Base-by-base conservation (phyloP, 2,797 vertebrate species). In the Coranthus polyacanthus region DNA sequence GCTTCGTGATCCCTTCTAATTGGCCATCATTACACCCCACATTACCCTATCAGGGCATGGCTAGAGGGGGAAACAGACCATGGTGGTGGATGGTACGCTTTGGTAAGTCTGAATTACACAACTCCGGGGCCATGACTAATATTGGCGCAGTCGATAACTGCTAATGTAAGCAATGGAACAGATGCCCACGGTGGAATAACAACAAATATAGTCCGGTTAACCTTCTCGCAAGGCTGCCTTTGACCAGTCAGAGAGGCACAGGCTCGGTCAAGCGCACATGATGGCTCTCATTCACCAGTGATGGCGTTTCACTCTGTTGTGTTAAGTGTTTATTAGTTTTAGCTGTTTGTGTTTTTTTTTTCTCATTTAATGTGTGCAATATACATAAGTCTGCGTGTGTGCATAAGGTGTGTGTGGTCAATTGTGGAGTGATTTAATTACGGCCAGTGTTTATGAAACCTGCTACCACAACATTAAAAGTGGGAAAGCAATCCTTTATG, bases 1-100 rank as follows among this genome's bases (percentile, higher is more conserved):
- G 91, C 87, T 92, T 86, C 75, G 86, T 92, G 92, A 93, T 92
- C 90, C 91, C 83, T 80, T 86, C 84, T 93, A 94, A 94, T 93
- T 91, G 86, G 88, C 86, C 74, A 34, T 90, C 88, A 94, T 93
- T 94, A 93, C 91, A 92, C 84, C 85, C 89, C 64, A 84, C 91
- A 94, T 93, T 92, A 93, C 83, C 88, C 89, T 88, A 89, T 89
- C 89, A 78, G 90, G 79, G 89, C 72, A 86, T 21, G 78, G 87
- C 89, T 84, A 81, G 84, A 90, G 77, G 82, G 88, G 90, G 86
- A 89, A 89, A 88, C 88, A 89, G 91, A 93, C 92, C 90, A 87
- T 92, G 84, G 85, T 88, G 85, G 84, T 56, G 88, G 84, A 92
- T 80, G 75, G 84, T 70, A 91, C 51, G 92, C 91, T 91, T 92